Evolutionary conservation across 2,797 vertebrate genomes (phyloP).

Genomic region (Alauda arvensis): DNA sequence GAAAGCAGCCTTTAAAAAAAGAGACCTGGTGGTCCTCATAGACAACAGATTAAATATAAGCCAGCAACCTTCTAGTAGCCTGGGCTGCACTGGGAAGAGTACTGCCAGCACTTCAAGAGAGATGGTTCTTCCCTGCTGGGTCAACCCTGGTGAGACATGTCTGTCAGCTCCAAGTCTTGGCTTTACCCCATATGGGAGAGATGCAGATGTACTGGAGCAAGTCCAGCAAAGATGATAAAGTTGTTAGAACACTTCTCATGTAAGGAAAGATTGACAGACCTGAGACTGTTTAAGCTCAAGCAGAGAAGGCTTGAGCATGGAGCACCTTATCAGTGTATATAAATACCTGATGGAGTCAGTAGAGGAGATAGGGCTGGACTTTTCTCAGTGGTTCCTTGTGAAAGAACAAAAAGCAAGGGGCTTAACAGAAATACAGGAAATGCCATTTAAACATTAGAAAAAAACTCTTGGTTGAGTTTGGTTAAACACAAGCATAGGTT

Average conservation of each 20-base stretch:
- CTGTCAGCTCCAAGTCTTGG: neutral
- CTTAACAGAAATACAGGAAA: neutral
- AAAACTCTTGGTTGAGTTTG: neutral
- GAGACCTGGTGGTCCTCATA: neutral
- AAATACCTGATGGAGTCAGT: neutral
- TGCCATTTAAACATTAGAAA: neutral
- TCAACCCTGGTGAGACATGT: neutral
- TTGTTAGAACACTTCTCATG: neutral
- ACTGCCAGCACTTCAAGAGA: neutral
- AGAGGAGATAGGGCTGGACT: neutral
- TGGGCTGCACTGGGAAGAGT: neutral
- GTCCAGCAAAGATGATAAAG: neutral
- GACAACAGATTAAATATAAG: neutral
- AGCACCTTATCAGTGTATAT: too few relatives aligned
- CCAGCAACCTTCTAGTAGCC: neutral
- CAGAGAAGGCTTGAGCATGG: neutral
- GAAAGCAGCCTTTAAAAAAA: neutral
- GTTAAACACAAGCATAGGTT: neutral
- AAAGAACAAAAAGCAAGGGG: neutral
- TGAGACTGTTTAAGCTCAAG: neutral
- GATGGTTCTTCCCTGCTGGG: neutral
- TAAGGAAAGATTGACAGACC: neutral
- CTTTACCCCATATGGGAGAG: fast-evolving
- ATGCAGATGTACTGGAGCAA: neutral
- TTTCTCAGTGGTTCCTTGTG: neutral